Conservation (phyloP, 2,113 vertebrate genomes). For the Tangachromis dhanisi region DNA sequence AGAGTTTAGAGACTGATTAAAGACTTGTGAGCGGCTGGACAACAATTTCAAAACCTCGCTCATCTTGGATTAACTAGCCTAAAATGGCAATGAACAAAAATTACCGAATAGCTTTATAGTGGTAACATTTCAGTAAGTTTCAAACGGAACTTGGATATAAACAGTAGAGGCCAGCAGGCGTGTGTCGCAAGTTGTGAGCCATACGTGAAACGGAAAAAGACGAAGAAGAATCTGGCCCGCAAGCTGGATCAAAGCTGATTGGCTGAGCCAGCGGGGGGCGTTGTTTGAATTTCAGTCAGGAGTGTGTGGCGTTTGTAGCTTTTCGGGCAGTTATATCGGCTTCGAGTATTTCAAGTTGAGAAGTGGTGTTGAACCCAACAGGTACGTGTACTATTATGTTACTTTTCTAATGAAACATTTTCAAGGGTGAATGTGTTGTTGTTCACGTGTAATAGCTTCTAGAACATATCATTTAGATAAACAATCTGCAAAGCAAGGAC, state of each 20-base stretch:
- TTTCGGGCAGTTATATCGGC: neutral
- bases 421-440: neutral
- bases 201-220: neutral
- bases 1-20: neutral
- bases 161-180: neutral
- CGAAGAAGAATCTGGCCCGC: neutral
- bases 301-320: neutral
- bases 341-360: neutral
- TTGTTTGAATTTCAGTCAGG: constrained; percentile 11
- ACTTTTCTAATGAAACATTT: neutral
- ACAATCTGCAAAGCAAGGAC: neutral
- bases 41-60: neutral
- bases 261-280: neutral
- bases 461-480: neutral
- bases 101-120: neutral
- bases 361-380: neutral
- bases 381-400: neutral
- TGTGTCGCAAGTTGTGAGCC: neutral
- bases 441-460: neutral
- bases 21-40: neutral
- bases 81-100: neutral
- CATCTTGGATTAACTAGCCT: neutral
- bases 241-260: neutral
- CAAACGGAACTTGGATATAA: neutral
- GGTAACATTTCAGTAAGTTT: neutral